Evolutionary conservation across 2,797 vertebrate species (phyloP), one percentile per base, ranked within the genome.

Genomic region (Lepilemur septentrionalis): DNA sequence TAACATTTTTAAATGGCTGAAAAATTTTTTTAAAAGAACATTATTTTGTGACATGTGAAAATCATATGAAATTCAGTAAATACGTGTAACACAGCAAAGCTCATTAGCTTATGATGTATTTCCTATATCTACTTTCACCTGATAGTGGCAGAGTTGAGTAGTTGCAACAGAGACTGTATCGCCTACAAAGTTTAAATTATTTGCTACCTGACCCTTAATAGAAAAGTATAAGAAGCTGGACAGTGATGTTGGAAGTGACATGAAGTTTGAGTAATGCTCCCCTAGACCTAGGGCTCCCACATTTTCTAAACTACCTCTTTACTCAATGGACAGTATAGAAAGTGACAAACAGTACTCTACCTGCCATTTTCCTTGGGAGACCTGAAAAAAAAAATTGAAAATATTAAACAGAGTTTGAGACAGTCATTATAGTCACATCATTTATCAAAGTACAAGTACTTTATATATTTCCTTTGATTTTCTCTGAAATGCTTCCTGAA

Each of bases 281-380:
- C 23, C 50, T 46, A 35, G 13, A 73, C 61, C 10, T 80, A 72
- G 4, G 22, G 41, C 38, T 69, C 61, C 18, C 35, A 30, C 23
- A 73, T 61, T 79, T 91, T 89, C 81, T 89, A 79, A 83, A 78
- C 75, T 57, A 59, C 28, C 46, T 89, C 80, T 32, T 69, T 13
- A 73, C 38, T 91, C 72, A 80, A 18, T 32, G 15, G 1, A 81
- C 8, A 89, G 32, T 14, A 82, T 1, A 96, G 28, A 91, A 95
- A 78, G n/a, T 70, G 23, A 20, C 61, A 95, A 94, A 94, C 96
- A 73, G 28, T 80, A 97, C 94, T 91, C 97, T 98, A 99, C 99
- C 99, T 99, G 94, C 98, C 98, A 43, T 88, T 83, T 84, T 99
- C 99, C 95, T 98, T 97, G 2, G 99, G 98, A 46, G 98, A 98